Evolutionary conservation across 2,113 vertebrate species (phyloP), one percentile per base, ranked within the genome.

Genomic region (Macquaria ambigua): DNA sequence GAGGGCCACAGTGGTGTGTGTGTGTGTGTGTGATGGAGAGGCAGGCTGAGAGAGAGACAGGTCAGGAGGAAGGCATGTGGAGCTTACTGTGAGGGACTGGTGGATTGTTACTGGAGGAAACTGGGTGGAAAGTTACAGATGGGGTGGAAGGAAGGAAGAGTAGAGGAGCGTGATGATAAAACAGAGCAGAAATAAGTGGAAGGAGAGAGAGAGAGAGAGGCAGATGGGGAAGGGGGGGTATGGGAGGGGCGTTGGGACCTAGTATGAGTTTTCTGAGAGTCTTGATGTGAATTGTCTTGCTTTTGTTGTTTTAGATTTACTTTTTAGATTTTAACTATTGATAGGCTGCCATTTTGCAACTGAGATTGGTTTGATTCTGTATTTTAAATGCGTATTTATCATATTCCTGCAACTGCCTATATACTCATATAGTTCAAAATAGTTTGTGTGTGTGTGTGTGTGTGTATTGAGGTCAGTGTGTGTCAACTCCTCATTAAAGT

Each of bases 401-500:
- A 55, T 23, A 23, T 68, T n/a, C 10, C 15, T 48, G 50, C 20
- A 37, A 14, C 31, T 50, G 23, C 15, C 5, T 37, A 1, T 79
- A 8, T 53, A 4, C 31, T 50, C 7, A 34, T 25, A 21, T 37
- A 21, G 63, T 58, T 59, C 63, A 56, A 66, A 48, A 41, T 3
- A 12, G 53, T 83, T 72, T 79, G 70, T 61, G 62, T 64, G 85
- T 81, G 73, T 64, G 61, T 84, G 80, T 66, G 64, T 28, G 76
- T 41, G 43, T 64, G 61, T 84, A 89, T 92, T 43, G 67, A 89
- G 90, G 93, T 93, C 90, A 91, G 77, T 82, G 85, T 85, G 86
- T 83, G 89, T 86, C 79, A 81, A 78, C 75, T 89, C 84, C 80
- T 90, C 89, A 92, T 94, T 88, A 91, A 79, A 86, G 64, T 90